Conservation (phyloP, 2,888 invertebrate species). For the Tetranychus piercei region DNA sequence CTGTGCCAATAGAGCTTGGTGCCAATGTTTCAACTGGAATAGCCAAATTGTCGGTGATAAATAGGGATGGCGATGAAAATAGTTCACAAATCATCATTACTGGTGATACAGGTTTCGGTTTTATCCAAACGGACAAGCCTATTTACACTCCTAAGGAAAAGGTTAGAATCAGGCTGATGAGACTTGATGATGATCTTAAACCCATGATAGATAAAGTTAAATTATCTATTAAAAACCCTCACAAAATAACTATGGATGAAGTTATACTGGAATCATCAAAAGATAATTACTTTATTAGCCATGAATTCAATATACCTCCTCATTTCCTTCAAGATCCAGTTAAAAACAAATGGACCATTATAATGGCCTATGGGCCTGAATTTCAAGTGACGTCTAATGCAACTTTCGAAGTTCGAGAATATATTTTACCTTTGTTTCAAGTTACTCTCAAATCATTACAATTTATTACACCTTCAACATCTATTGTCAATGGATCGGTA, state of each 20-base stretch:
- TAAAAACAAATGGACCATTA: neutral
- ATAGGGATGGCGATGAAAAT: neutral
- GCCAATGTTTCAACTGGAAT: neutral
- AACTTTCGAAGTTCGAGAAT: constrained; percentile 25
- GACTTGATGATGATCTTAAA: constrained; percentile 23
- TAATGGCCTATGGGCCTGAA: neutral
- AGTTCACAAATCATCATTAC: neutral
- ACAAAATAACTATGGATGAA: constrained; percentile 5
- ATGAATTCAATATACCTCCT: constrained; percentile 10
- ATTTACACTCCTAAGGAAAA: constrained; percentile 27
- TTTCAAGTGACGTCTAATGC: constrained; percentile 11
- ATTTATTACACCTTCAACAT: constrained; percentile 22
- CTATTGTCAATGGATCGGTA: constrained; percentile 17
- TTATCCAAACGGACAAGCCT: constrained; percentile 28
- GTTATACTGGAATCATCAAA: neutral
- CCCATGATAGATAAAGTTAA: constrained; percentile 22
- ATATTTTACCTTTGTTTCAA: constrained; percentile 26
- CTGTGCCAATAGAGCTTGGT: neutral
- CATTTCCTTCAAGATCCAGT: neutral
- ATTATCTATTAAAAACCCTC: constrained; percentile 23
- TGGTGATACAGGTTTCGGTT: constrained; percentile 11
- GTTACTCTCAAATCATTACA: constrained; percentile 24
- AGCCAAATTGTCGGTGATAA: neutral
- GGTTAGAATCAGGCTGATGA: constrained; percentile 25
- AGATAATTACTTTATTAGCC: neutral